Evolutionary conservation across 2,888 invertebrate genomes (phyloP), one percentile per base, ranked within the genome.

Genomic region (Sesia apiformis): DNA sequence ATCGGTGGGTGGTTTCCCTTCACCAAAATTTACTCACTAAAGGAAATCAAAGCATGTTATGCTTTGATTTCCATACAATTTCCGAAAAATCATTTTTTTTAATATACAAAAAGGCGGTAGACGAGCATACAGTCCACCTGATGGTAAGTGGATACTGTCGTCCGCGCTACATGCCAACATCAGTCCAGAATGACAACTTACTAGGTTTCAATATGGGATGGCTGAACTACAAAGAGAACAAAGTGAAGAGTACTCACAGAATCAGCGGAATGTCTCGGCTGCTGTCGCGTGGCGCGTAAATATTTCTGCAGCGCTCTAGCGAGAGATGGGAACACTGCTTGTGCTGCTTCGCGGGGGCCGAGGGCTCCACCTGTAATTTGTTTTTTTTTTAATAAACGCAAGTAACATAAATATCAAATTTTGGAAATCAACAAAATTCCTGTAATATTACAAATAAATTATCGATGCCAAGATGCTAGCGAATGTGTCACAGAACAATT

Each of bases 281-380:
- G 99, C 76, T 99, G 98, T 0, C 98, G 88, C 0, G 99, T 99
- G 3, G 98, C 95, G 5, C 98, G 93, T 57, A 99, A 90, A 83
- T 96, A 99, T 83, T 99, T 99, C 87, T 98, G 98, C 61, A 99
- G 90, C 2, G 99, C 96, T 56, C 98, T 92, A 0, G 98, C 97
- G 91, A 99, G 94, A 4, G 98, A 97, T 3, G 98, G 98, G 76
- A 99, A 99, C 55, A 99, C 97, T 0, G 98, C 97, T 78, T 98
- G 97, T 0, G 99, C 99, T 3, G 99, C 98, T 86, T 98, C 98
- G 67, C 96, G 93, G 0, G 98, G 95, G 73, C 98, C 97, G 90
- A 99, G 94, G 0, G 96, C 95, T 0, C 96, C 94, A 40, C 94
- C 84, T 83, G 64, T 7, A 23, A 23, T 23, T 23, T n/a, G n/a